phyloP scores from a whole-genome alignment of 2,888 invertebrate species.

The Drosophila nigritarsus region DNA sequence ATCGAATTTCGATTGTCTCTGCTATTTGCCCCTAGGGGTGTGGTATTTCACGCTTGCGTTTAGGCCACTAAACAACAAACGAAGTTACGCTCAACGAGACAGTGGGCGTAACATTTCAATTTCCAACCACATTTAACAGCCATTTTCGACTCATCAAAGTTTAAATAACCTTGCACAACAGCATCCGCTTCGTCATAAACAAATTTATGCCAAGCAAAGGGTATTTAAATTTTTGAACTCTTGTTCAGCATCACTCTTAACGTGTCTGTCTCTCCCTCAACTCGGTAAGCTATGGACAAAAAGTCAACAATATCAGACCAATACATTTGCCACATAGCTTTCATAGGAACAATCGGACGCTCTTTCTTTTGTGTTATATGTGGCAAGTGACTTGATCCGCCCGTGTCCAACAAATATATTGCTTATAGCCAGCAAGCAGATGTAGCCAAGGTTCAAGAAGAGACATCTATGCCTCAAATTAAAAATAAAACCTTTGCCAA shows the following conservation, averaged over 20 bases:
- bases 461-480: not conserved
- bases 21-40: conserved; percentile 38
- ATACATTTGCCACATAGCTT: too few species aligned
- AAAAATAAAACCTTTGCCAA: not conserved
- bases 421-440: not conserved
- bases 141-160: not conserved
- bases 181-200: not conserved
- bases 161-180: not conserved
- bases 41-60: conserved; percentile 30
- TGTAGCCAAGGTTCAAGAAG: not conserved
- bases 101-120: conserved; percentile 7
- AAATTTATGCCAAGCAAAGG: not conserved
- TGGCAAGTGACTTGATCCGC: not conserved
- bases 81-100: conserved; percentile 44
- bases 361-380: not conserved
- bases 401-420: not conserved
- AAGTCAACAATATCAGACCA: too few species aligned
- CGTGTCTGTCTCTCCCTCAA: not conserved
- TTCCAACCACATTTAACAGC: not conserved
- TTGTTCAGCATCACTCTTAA: not conserved
- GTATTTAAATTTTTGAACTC: not conserved
- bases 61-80: conserved; percentile 47
- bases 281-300: not conserved
- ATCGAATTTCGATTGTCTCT: conserved; percentile 81
- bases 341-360: too few species aligned